Evolutionary conservation across 2,113 vertebrate species (phyloP).

Genomic region (Pavo muticus): DNA sequence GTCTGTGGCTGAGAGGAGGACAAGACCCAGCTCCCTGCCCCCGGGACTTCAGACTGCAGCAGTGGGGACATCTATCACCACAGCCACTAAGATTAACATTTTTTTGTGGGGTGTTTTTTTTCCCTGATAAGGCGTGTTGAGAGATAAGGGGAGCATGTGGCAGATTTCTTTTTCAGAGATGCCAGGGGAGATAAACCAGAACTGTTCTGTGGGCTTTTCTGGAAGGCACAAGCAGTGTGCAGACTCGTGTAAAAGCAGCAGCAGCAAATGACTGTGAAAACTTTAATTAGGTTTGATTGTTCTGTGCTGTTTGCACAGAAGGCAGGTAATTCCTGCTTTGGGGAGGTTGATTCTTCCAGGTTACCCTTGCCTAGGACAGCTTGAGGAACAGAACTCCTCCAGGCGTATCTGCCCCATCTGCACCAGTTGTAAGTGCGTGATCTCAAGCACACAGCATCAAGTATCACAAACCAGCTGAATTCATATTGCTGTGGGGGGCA

Average conservation of each 20-base stretch:
- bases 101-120: neutral
- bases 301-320: neutral
- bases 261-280: neutral
- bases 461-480: neutral
- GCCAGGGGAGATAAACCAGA: neutral
- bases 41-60: neutral
- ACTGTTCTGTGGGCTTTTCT: neutral
- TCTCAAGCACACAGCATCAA: neutral
- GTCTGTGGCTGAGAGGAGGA: neutral
- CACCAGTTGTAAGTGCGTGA: neutral
- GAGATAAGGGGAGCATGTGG: neutral
- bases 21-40: no score
- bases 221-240: neutral
- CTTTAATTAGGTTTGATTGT: neutral
- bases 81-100: neutral
- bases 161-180: neutral
- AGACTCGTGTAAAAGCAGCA: neutral
- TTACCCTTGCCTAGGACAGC: neutral
- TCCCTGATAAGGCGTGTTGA: neutral
- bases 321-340: neutral
- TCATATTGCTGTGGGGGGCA: neutral
- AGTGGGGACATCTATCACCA: neutral
- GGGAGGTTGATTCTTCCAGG: neutral
- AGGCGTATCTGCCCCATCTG: rapidly evolving
- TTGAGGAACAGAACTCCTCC: neutral